Base-by-base conservation (phyloP, 2,888 invertebrate genomes). In the Globia sparganii region DNA sequence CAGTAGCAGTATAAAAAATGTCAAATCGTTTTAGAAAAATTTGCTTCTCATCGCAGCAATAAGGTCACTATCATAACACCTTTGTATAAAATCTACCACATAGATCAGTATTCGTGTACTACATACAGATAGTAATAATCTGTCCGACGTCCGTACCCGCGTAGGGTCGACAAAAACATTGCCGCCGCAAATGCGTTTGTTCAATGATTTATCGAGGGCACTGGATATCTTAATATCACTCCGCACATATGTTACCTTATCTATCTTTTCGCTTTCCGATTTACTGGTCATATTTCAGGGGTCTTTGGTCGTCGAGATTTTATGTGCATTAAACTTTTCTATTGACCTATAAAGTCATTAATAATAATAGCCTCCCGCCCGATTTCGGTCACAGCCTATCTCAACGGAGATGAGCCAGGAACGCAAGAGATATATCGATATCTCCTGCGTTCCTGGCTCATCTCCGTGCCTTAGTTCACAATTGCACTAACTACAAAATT, bases 81-180 rank as follows among this genome's bases (percentile, higher is more conserved):
- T 59, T 11, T 5, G 11, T 59, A 40, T 4, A 70, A 46, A 37
- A 2, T 59, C 43, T 4, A n/a, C 28, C 34, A 75, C 25, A 77
- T 81, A 81, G 62, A 72, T 72, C 74, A 74, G 28, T 37, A 71
- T 21, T 75, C 53, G 25, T 66, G 58, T 67, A 77, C 31, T 59
- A 67, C 46, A 56, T 37, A 58, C 13, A 46, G 46, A 71, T 68
- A 77, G 82, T 77, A 83, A 84, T 83, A 86, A 79, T 72, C 71
- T 77, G 74, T 77, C n/a, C 53, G n/a, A 56, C 53, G 53, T 56
- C 59, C 34, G 69, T 70, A 28, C 71, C 68, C 53, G 68, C 71
- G 77, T 74, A 81, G 75, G 77, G 86, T 81, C 81, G 64, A 64
- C 86, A 86, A 86, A 85, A 86, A 85, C 85, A 78, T 75, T 80